A percentile compares a stretch with the other conserved stretches of the same genome.
Evolutionary conservation across 2,113 vertebrate species (phyloP).

Genomic region (Nerophis lumbriciformis): DNA sequence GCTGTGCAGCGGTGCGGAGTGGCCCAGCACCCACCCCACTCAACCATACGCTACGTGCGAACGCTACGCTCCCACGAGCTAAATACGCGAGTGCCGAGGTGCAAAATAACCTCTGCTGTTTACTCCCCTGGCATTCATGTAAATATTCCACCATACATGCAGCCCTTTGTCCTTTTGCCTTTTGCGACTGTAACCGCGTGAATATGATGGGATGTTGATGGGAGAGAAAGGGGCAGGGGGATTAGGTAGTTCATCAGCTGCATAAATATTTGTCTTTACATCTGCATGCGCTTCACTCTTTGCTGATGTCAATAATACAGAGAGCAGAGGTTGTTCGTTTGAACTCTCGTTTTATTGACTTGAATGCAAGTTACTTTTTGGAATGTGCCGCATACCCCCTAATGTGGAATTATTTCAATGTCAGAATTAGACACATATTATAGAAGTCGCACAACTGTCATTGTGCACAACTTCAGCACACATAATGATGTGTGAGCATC

Average conservation of each 20-base stretch:
- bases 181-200: not conserved
- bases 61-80: not conserved
- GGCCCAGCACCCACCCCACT: not conserved
- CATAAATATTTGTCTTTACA: conserved; percentile 9
- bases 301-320: too few relatives aligned
- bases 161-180: not conserved
- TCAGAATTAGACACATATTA: too few relatives aligned
- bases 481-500: too few relatives aligned
- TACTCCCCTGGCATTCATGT: not conserved
- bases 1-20: conserved; percentile 20
- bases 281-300: not conserved
- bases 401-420: too few relatives aligned
- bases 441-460: too few relatives aligned
- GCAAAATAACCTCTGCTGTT: not conserved
- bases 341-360: too few relatives aligned
- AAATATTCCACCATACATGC: conserved; percentile 1
- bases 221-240: not conserved
- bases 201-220: conserved; percentile 8
- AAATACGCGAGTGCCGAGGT: not conserved
- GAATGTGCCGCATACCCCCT: too few relatives aligned
- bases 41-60: too few relatives aligned
- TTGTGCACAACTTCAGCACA: too few relatives aligned
- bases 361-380: too few relatives aligned
- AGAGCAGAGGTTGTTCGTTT: too few relatives aligned
- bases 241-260: conserved; percentile 1